Conservation (phyloP, 2,113 vertebrate genomes). For the Erinaceus europaeus region DNA sequence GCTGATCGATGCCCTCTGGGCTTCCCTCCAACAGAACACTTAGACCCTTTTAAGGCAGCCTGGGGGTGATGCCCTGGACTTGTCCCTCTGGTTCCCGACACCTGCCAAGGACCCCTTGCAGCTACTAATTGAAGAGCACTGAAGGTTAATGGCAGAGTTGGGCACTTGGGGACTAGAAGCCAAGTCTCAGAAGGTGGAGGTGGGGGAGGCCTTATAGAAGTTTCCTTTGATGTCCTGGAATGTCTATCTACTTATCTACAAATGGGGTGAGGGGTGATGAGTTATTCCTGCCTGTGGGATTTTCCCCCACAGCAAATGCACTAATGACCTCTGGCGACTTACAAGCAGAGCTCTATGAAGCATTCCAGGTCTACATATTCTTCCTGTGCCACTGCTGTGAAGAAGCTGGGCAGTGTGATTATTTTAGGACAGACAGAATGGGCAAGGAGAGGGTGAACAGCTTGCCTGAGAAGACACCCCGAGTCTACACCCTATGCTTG, state of each 20-base stretch:
- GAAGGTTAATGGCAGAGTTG: not conserved
- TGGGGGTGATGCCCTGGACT: not conserved
- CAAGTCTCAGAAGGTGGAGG: not conserved
- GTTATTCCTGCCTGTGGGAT: too few relatives aligned
- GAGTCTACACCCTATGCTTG: too few relatives aligned
- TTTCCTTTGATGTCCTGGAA: not conserved
- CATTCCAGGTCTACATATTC: too few relatives aligned
- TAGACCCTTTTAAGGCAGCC: not conserved
- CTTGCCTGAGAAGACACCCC: too few relatives aligned
- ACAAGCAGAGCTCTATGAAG: too few relatives aligned
- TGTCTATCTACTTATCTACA: not conserved
- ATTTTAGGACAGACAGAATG: too few relatives aligned
- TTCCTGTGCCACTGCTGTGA: too few relatives aligned
- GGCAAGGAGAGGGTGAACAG: too few relatives aligned
- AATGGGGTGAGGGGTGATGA: too few relatives aligned
- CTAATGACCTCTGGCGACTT: too few relatives aligned
- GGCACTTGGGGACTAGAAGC: not conserved
- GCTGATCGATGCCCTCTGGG: not conserved
- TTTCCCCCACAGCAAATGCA: too few relatives aligned
- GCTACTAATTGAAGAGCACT: not conserved
- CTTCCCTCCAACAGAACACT: conserved; percentile 41
- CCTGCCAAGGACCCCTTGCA: not conserved
- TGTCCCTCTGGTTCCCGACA: not conserved
- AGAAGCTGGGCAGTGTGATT: too few relatives aligned
- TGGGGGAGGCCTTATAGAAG: not conserved